Percentiles rank a stretch among this genome's conserved stretches.
Conservation (phyloP, 2,888 invertebrate genomes). For the Athrips mouffetella region DNA sequence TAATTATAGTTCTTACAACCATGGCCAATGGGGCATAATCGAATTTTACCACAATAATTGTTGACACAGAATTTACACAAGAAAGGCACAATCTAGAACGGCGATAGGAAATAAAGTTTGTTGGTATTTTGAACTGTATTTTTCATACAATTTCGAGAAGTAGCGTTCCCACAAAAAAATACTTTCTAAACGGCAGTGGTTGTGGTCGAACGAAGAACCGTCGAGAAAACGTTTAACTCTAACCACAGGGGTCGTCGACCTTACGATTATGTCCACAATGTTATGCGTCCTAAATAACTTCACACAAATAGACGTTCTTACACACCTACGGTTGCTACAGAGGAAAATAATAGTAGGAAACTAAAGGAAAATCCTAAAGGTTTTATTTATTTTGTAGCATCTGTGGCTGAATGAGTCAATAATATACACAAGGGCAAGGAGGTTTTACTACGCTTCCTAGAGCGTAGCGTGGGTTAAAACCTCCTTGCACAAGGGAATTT, state of each 20-base stretch:
- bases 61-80: background rate
- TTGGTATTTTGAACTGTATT: background rate
- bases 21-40: background rate
- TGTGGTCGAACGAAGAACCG: background rate
- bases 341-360: background rate
- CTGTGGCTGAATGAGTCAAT: no score
- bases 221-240: conserved; percentile 11
- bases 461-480: no score
- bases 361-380: background rate
- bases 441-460: no score
- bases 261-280: conserved; percentile 51
- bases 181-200: conserved; percentile 6
- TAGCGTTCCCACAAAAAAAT: background rate
- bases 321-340: conserved; percentile 26
- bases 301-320: conserved; percentile 36
- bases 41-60: background rate
- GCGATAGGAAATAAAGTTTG: background rate
- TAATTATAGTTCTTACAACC: no score
- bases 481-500: no score
- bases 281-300: conserved; percentile 52
- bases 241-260: conserved; percentile 44
- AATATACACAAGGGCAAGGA: no score
- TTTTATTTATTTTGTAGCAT: background rate
- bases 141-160: no score
- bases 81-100: background rate